These are phyloP conservation scores for Dynastes maya DNA, from an alignment of 2,888 invertebrate genomes.

Conservation along the genomic window DNA sequence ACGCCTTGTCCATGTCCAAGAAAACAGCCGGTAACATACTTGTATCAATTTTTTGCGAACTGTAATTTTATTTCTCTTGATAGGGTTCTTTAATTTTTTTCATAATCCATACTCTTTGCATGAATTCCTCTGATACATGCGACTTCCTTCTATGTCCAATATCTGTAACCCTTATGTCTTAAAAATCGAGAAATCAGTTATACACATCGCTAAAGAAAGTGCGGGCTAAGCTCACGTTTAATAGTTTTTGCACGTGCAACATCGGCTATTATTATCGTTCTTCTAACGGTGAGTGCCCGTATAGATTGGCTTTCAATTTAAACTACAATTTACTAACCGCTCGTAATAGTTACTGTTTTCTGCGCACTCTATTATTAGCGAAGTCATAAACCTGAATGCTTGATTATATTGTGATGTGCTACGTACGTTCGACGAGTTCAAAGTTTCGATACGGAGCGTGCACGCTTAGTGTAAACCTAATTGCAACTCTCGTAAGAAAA, in stretches of 20 bases:
- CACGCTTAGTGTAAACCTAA: not conserved
- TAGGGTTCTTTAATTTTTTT: no score
- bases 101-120: no score
- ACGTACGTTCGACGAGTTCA: not conserved
- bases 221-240: not conserved
- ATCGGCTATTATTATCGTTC: conserved; percentile 20
- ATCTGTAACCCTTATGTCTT: no score
- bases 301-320: conserved; percentile 41
- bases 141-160: no score
- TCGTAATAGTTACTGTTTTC: conserved; percentile 37
- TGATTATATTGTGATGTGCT: conserved; percentile 21
- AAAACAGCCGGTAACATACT: no score
- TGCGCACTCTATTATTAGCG: conserved; percentile 33
- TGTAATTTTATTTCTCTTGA: no score
- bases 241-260: conserved; percentile 43
- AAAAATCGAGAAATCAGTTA: no score
- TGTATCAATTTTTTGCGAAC: no score
- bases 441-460: not conserved
- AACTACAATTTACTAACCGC: conserved; percentile 39
- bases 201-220: not conserved
- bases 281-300: conserved; percentile 37
- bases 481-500: not conserved
- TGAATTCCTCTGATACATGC: no score
- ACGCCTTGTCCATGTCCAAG: no score
- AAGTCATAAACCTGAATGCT: conserved; percentile 43